Percentiles rank a stretch among this genome's conserved stretches.
Conservation (phyloP, 30 jellyfish, hydroid and myxozoan species). For the Cassiopea andromeda region DNA sequence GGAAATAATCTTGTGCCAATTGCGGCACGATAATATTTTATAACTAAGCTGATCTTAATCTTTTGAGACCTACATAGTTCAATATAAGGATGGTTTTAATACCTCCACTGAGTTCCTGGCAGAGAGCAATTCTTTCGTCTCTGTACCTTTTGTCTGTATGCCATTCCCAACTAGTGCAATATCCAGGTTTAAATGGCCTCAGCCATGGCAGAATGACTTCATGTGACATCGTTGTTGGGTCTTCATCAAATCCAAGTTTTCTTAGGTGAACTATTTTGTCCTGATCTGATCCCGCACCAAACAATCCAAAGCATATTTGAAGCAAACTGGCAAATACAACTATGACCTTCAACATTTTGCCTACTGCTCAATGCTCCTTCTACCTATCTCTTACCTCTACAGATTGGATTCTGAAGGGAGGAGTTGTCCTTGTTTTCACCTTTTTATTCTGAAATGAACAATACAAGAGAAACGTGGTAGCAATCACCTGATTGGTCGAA, state of each 20-base stretch:
- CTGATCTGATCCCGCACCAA: constrained; percentile 66
- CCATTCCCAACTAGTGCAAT: constrained; percentile 99
- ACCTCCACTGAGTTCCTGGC: constrained; percentile 95
- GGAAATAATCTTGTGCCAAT: too few species aligned
- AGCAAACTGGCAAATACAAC: constrained; percentile 16
- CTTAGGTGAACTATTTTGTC: constrained; percentile 64
- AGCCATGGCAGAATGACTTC: constrained; percentile 95
- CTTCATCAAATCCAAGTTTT: constrained; percentile 89
- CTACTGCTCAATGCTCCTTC: neutral
- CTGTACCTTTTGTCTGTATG: constrained; percentile 89
- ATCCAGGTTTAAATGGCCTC: constrained; percentile 96
- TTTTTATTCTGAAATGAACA: constrained; percentile 24
- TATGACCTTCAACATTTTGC: neutral
- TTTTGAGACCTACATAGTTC: too few species aligned
- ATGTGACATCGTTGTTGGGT: constrained; percentile 91
- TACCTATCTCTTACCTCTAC: neutral
- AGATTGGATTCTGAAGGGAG: constrained; percentile 34
- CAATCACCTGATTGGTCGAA: constrained; percentile 26
- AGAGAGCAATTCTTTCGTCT: constrained; percentile 78
- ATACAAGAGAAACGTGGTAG: neutral
- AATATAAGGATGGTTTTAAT: neutral
- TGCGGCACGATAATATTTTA: too few species aligned
- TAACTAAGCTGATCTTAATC: neutral
- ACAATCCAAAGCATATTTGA: constrained; percentile 47
- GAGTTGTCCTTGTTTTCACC: neutral